These are phyloP conservation scores for Galleria mellonella DNA, from an alignment of 1,140 invertebrate genomes.

Conservation along the genomic window DNA sequence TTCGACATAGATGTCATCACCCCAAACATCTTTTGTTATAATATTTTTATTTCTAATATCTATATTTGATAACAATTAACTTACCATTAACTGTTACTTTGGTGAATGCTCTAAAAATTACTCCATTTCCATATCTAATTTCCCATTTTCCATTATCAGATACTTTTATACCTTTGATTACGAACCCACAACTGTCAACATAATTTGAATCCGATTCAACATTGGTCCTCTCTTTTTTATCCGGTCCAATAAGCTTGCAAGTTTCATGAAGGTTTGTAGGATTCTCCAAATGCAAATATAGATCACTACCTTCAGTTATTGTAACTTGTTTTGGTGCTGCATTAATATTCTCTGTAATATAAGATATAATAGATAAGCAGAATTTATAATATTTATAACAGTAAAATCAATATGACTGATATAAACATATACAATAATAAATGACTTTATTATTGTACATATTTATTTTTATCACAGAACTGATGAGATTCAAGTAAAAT, in stretches of 20 bases:
- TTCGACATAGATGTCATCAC: no score
- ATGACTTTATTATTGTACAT: neutral
- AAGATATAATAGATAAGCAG: conserved; percentile 8
- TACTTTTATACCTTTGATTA: conserved; percentile 20
- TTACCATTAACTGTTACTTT: conserved; percentile 41
- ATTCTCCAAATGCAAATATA: conserved; percentile 33
- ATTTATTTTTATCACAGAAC: conserved; percentile 35
- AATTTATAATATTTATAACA: no score
- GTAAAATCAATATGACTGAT: no score
- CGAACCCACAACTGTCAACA: conserved; percentile 29
- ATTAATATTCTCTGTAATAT: conserved; percentile 38
- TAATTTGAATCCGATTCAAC: conserved; percentile 12
- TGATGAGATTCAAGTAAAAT: conserved; percentile 30
- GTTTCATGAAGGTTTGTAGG: conserved; percentile 24
- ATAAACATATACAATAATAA: no score
- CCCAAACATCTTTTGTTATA: no score
- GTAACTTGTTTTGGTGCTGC: conserved; percentile 26
- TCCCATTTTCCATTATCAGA: conserved; percentile 33
- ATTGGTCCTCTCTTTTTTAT: conserved; percentile 11
- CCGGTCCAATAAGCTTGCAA: conserved; percentile 35
- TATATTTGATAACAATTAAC: no score
- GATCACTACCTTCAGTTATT: conserved; percentile 36
- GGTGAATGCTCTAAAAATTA: conserved; percentile 30
- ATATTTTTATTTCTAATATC: no score
- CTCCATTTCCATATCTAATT: conserved; percentile 35